Evolutionary conservation across 2,113 vertebrate genomes (phyloP).

Genomic region (Pristiophorus japonicus): DNA sequence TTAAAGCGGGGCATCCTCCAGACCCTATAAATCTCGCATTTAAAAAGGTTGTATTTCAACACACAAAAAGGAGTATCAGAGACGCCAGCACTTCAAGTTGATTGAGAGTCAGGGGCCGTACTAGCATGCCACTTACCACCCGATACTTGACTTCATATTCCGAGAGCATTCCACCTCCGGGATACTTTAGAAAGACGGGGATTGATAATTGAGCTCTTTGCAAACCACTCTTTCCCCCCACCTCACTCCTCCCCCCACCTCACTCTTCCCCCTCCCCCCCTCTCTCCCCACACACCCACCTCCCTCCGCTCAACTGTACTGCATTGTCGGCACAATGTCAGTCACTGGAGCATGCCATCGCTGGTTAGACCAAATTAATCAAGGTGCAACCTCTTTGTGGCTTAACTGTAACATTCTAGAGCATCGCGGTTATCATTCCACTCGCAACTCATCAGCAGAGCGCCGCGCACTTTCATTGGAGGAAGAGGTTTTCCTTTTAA

Average conservation of each 20-base stretch:
- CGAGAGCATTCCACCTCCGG: background rate
- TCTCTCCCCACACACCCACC: background rate
- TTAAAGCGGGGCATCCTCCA: constrained; percentile 57
- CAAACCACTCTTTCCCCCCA: background rate
- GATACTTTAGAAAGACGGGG: background rate
- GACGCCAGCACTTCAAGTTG: constrained; percentile 50
- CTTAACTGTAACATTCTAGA: constrained; percentile 51
- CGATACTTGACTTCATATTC: constrained; percentile 42
- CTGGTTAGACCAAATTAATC: constrained; percentile 61
- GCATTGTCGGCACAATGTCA: constrained; percentile 59
- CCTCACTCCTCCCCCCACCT: background rate
- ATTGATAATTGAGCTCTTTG: constrained; percentile 46
- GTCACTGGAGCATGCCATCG: constrained; percentile 52
- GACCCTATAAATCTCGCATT: constrained; percentile 61
- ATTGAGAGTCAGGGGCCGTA: constrained; percentile 48
- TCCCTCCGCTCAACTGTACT: background rate
- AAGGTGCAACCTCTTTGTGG: constrained; percentile 39
- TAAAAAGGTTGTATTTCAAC: constrained; percentile 49
- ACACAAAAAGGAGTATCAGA: constrained; percentile 45
- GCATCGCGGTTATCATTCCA: constrained; percentile 56
- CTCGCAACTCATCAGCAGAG: constrained; percentile 52
- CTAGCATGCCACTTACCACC: constrained; percentile 54
- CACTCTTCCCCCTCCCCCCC: background rate
- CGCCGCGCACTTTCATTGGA: constrained; percentile 51
- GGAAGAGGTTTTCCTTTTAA: constrained; percentile 40